Base-by-base conservation (phyloP, 2,888 invertebrate species). In the Pammene aurita region DNA sequence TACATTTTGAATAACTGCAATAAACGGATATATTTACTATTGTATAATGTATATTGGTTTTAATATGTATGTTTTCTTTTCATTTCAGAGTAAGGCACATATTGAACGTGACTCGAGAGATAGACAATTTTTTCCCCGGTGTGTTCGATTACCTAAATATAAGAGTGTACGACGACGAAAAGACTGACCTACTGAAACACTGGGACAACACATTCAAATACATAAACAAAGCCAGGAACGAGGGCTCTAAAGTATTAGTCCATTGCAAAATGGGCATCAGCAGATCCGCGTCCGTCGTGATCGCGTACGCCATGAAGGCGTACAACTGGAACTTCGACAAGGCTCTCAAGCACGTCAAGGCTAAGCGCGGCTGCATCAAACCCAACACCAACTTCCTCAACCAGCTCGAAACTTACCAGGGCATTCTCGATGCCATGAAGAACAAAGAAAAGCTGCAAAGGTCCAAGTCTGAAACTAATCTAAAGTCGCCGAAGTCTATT, bases 201-300 rank as follows among this genome's bases (percentile, higher is more conserved):
- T 99, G 99, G 98, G 98, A 99, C 87, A 96, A 98, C 84, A 99
- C 99, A 61, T 98, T 96, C 93, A 97, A 97, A 86, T 99, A 99
- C 92, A 99, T 99, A 83, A 96, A 96, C 75, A 96, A 97, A 88
- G 99, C 98, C 66, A 96, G 95, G 86, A 95, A 96, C 78, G 96
- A 96, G 80, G 97, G 97, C 67, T 97, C 97, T 68, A 98, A 98
- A 90, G 98, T 98, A 67, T 93, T 99, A 79, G 99, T 99, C 62
- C 99, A 99, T 88, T 99, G 99, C 89, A 99, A 99, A 93, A 99
- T 99, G 98, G 99, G 99, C 34, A 97, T 99, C 72, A 99, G 98
- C 86, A 94, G 99, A 74, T 99, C 99, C 34, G 99, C 99, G 6
- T 98, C 98, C 2, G 99, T 99, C 35, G 99, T 99, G 35, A 98